Percentiles rank a stretch among this genome's conserved stretches.
phyloP scores from a whole-genome alignment of 2,113 vertebrate genomes.

The Zosterops lateralis region DNA sequence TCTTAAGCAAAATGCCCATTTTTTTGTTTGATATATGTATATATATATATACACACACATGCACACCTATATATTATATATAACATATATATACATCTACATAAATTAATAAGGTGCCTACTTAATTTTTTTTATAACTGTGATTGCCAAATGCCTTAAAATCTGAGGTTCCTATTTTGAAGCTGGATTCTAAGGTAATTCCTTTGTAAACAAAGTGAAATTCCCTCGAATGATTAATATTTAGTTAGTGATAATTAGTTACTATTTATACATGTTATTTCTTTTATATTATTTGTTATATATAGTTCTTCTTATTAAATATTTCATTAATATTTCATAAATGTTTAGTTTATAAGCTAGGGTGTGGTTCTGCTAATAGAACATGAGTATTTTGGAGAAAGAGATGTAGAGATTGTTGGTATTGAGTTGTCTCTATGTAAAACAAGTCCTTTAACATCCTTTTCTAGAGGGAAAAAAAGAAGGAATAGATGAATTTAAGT shows the following conservation, averaged over 20 bases:
- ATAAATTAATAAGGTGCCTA: not conserved
- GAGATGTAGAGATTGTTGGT: not conserved
- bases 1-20: not conserved
- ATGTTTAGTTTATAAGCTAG: not conserved
- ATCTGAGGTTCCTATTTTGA: not conserved
- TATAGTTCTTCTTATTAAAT: not conserved
- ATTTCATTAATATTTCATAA: not conserved
- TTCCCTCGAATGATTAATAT: not conserved
- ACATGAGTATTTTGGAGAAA: not conserved
- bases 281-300: not conserved
- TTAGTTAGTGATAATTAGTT: no score
- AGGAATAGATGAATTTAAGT: not conserved
- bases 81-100: not conserved
- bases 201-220: not conserved
- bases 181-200: not conserved
- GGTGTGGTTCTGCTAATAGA: not conserved
- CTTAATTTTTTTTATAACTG: not conserved
- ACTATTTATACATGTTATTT: not conserved
- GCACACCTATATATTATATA: not conserved
- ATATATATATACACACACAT: fast-evolving
- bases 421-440: not conserved
- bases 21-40: not conserved
- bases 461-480: not conserved
- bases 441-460: not conserved
- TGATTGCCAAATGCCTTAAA: not conserved